These are phyloP conservation scores for Psittacula derbiana DNA, from an alignment of 2,797 vertebrate genomes.

Conservation along the genomic window DNA sequence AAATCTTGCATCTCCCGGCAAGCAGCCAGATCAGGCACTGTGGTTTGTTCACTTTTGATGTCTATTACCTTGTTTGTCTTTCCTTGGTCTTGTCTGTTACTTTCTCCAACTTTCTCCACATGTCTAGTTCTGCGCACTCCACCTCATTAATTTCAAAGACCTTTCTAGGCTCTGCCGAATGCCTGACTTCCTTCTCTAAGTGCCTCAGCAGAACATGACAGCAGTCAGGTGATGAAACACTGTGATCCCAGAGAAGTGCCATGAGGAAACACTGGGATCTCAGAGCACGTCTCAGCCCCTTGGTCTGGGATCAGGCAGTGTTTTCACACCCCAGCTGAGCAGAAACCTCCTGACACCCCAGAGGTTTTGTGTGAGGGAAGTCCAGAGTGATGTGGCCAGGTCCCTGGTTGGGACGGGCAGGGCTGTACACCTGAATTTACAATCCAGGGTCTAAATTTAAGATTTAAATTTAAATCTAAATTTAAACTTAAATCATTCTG, in stretches of 20 bases:
- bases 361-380: neutral
- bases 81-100: neutral
- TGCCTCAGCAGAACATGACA: neutral
- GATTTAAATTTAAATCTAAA: neutral
- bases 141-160: neutral
- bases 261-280: neutral
- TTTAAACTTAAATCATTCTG: neutral
- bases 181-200: neutral
- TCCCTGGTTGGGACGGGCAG: neutral
- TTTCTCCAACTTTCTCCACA: neutral
- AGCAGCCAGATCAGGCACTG: accelerated
- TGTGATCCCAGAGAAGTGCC: neutral
- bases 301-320: neutral
- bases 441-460: neutral
- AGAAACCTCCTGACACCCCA: neutral
- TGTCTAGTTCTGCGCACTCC: neutral
- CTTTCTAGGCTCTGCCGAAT: neutral
- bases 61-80: neutral
- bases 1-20: accelerated
- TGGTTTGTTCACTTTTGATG: neutral
- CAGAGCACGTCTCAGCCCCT: neutral
- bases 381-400: neutral
- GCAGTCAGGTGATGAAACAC: neutral
- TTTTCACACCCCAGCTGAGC: neutral
- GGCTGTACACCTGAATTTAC: neutral